Evolutionary conservation across 1,140 invertebrate species (phyloP).

Genomic region (Lepidurus arcticus): DNA sequence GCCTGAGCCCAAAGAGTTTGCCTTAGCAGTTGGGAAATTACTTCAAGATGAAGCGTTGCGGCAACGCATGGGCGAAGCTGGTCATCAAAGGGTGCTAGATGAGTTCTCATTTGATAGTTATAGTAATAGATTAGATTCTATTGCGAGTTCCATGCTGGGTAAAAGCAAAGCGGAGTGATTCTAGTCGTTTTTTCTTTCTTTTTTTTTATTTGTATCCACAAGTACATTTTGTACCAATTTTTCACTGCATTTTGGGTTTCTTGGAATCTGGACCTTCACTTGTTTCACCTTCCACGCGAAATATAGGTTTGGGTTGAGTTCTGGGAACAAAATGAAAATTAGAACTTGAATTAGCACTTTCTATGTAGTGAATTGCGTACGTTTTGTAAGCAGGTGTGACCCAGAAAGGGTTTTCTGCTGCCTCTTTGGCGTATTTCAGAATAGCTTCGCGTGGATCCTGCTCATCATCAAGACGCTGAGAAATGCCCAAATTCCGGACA

Average conservation of each 20-base stretch:
- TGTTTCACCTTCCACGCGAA: constrained; percentile 50
- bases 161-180: not conserved
- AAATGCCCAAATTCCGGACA: constrained; percentile 87
- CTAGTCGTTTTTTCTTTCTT: not conserved
- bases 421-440: constrained; percentile 93
- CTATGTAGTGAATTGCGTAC: constrained; percentile 32
- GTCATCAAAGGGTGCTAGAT: constrained; percentile 61
- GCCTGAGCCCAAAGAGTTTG: constrained; percentile 62
- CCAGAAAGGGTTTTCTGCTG: constrained; percentile 95
- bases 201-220: not conserved
- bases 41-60: constrained; percentile 51
- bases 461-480: constrained; percentile 89
- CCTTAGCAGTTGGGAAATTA: constrained; percentile 67
- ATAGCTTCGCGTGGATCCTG: constrained; percentile 95
- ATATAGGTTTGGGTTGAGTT: constrained; percentile 74
- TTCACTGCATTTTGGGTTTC: constrained; percentile 43
- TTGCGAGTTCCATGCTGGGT: constrained; percentile 46
- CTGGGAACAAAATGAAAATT: constrained; percentile 39
- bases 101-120: constrained; percentile 77
- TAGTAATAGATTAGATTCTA: constrained; percentile 57
- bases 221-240: not conserved
- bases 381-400: constrained; percentile 83
- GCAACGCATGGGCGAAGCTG: constrained; percentile 61
- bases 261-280: constrained; percentile 46
- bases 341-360: not conserved